These are phyloP conservation scores for Chloropsis hardwickii DNA, from an alignment of 2,113 vertebrate genomes.

Conservation along the genomic window DNA sequence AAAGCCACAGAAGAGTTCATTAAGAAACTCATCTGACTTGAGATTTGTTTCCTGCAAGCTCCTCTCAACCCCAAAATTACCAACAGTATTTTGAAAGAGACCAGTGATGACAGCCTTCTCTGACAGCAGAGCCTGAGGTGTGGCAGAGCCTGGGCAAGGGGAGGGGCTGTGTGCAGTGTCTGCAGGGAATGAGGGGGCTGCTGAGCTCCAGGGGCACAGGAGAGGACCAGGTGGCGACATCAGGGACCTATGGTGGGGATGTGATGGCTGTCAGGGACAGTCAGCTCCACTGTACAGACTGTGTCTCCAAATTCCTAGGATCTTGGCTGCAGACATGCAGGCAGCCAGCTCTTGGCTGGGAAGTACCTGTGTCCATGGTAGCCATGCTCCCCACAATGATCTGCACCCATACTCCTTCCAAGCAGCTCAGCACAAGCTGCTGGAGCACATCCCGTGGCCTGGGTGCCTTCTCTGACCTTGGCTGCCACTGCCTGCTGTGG, in stretches of 20 bases:
- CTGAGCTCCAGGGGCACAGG: background rate
- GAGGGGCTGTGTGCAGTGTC: too few species aligned
- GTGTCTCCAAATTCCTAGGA: background rate
- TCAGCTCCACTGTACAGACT: background rate
- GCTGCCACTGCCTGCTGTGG: background rate
- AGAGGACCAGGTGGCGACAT: background rate
- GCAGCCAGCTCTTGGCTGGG: background rate
- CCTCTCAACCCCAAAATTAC: background rate
- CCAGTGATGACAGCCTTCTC: background rate
- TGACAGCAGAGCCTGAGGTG: background rate
- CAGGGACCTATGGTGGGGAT: fast-evolving
- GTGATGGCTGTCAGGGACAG: background rate
- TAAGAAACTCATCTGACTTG: background rate
- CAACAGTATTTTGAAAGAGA: background rate
- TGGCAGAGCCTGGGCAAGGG: background rate
- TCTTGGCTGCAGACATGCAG: background rate
- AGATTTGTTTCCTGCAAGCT: background rate
- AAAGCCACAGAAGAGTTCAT: background rate
- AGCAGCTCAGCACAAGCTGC: background rate
- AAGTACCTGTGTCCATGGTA: fast-evolving
- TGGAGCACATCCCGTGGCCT: background rate
- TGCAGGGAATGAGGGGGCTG: background rate
- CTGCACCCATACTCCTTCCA: too few species aligned
- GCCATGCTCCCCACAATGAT: fast-evolving
- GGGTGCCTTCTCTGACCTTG: background rate